Evolutionary conservation across 1,140 invertebrate genomes (phyloP).

Genomic region (Pseudomyrmex cubaensis): DNA sequence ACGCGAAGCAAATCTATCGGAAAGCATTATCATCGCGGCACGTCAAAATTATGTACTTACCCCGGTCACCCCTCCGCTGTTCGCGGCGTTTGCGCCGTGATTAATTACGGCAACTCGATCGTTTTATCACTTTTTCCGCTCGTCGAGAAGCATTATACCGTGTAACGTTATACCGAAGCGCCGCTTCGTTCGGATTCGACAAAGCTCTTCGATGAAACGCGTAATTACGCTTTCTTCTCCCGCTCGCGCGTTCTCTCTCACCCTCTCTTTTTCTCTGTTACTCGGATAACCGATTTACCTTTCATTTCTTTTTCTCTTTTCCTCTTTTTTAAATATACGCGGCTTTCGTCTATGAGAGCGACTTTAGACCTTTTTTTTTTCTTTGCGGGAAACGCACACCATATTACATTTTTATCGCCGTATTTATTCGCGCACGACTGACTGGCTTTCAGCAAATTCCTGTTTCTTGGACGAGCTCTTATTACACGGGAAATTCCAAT

Average conservation of each 20-base stretch:
- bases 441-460: conserved; percentile 25
- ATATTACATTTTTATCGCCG: not conserved
- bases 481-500: conserved; percentile 43
- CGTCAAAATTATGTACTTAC: conserved; percentile 61
- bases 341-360: not conserved
- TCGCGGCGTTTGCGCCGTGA: conserved; percentile 26
- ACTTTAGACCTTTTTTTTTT: not conserved
- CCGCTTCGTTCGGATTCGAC: conserved; percentile 19
- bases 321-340: conserved; percentile 1
- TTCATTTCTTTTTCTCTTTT: not conserved
- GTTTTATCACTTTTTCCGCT: conserved; percentile 61
- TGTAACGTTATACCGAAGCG: conserved; percentile 34
- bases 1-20: conserved; percentile 59
- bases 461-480: conserved; percentile 16
- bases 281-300: conserved; percentile 5
- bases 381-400: no score
- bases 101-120: conserved; percentile 60
- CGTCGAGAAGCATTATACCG: conserved; percentile 45
- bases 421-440: conserved; percentile 10
- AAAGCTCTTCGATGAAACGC: conserved; percentile 28
- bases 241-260: not conserved
- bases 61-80: conserved; percentile 1
- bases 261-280: no score
- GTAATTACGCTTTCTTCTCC: conserved; percentile 20
- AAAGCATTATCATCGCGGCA: conserved; percentile 58